phyloP scores from a whole-genome alignment of 2,888 invertebrate genomes.

The Zaprionus lineosus region DNA sequence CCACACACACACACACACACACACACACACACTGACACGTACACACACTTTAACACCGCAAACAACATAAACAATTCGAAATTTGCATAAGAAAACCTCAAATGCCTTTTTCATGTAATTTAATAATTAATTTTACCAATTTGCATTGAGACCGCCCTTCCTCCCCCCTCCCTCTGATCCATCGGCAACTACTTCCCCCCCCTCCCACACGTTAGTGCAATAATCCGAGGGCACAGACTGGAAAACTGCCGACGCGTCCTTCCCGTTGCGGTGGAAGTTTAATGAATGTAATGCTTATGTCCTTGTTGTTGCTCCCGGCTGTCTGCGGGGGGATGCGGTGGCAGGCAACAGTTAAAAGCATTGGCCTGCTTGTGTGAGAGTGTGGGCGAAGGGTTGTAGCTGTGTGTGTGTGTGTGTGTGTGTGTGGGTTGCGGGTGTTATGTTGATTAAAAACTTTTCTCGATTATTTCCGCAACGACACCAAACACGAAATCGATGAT shows the following conservation, averaged over 20 bases:
- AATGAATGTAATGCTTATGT: slow-evolving; percentile 38
- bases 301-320: background rate
- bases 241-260: slow-evolving; percentile 48
- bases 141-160: slow-evolving; percentile 55
- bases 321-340: too few species aligned
- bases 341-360: slow-evolving; percentile 25
- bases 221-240: slow-evolving; percentile 43
- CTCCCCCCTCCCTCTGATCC: too few species aligned
- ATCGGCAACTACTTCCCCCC: too few species aligned
- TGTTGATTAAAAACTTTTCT: slow-evolving; percentile 76
- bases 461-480: slow-evolving; percentile 63
- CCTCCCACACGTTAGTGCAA: background rate
- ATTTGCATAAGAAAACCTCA: slow-evolving; percentile 37
- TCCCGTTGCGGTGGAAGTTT: slow-evolving; percentile 21
- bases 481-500: slow-evolving; percentile 67
- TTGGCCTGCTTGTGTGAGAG: too few species aligned
- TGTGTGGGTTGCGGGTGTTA: slow-evolving; percentile 3
- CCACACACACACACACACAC: slow-evolving; percentile 1
- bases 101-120: slow-evolving; percentile 73
- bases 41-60: slow-evolving; percentile 25
- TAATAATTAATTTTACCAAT: slow-evolving; percentile 78
- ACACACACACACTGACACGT: background rate
- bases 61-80: slow-evolving; percentile 59
- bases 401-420: background rate
- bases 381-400: background rate